These are phyloP conservation scores for Melanotaenia duboulayi DNA, from an alignment of 2,113 vertebrate genomes.

Conservation along the genomic window DNA sequence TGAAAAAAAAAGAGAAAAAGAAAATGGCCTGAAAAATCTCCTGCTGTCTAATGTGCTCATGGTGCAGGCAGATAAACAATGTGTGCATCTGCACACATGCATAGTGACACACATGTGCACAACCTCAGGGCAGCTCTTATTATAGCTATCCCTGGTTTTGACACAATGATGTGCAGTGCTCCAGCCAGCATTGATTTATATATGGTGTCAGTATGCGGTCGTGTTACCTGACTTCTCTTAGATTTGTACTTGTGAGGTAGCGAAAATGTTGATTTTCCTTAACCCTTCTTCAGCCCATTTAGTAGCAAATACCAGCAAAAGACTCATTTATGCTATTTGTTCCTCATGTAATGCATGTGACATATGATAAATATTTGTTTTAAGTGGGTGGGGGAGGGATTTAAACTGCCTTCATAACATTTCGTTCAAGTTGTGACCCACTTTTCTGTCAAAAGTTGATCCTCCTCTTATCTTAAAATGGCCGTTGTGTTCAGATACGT, in stretches of 20 bases:
- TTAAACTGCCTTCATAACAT: background rate
- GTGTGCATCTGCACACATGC: conserved; percentile 32
- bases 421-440: conserved; percentile 19
- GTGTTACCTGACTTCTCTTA: conserved; percentile 15
- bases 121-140: conserved; percentile 54
- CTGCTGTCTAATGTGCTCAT: conserved; percentile 2
- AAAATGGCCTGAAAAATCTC: background rate
- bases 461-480: conserved; percentile 35
- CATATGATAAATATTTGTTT: background rate
- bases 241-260: background rate
- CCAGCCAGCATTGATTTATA: conserved; percentile 25
- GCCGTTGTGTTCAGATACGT: conserved; percentile 20
- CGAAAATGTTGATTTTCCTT: background rate
- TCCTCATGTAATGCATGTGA: background rate
- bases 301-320: background rate
- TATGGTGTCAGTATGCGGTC: background rate
- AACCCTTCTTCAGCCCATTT: background rate
- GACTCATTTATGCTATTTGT: background rate
- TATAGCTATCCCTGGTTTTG: conserved; percentile 47
- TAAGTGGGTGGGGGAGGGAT: background rate
- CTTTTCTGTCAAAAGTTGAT: conserved; percentile 33
- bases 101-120: conserved; percentile 21
- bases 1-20: conserved; percentile 11
- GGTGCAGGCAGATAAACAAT: conserved; percentile 32
- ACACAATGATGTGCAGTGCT: conserved; percentile 22